Conservation (phyloP, 1,140 invertebrate species). For the Papilio dardanus region DNA sequence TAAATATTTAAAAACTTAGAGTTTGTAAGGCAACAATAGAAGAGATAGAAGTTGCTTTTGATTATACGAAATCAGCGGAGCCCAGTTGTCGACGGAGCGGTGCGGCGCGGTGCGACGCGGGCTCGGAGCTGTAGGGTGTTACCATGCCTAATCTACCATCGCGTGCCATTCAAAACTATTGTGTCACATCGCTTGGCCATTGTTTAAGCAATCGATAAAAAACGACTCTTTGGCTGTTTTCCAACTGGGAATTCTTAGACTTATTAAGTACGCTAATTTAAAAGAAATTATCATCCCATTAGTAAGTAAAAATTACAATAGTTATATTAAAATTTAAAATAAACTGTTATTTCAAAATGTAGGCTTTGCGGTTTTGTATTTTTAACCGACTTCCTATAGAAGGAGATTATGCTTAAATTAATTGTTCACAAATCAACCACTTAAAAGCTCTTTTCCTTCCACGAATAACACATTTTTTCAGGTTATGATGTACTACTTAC, state of each 20-base stretch:
- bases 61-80: conserved; percentile 30
- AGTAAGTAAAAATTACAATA: too few species aligned
- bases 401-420: too few species aligned
- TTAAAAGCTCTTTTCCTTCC: too few species aligned
- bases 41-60: conserved; percentile 36
- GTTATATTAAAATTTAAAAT: too few species aligned
- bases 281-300: conserved; percentile 18
- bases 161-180: conserved; percentile 71
- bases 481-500: too few species aligned
- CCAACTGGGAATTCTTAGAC: conserved; percentile 56
- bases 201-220: conserved; percentile 74
- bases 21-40: conserved; percentile 18
- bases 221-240: conserved; percentile 68
- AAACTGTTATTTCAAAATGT: too few species aligned
- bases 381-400: too few species aligned
- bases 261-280: conserved; percentile 36
- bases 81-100: conserved; percentile 32
- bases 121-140: conserved; percentile 44
- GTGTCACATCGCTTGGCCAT: conserved; percentile 65
- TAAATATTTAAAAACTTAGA: conserved; percentile 9
- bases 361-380: too few species aligned
- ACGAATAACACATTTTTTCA: too few species aligned
- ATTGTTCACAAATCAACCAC: too few species aligned
- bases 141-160: conserved; percentile 77
- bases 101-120: too few species aligned